Evolutionary conservation across 1,140 invertebrate species (phyloP), one percentile per base, ranked within the genome.

Genomic region (Potamilus streckersoni): DNA sequence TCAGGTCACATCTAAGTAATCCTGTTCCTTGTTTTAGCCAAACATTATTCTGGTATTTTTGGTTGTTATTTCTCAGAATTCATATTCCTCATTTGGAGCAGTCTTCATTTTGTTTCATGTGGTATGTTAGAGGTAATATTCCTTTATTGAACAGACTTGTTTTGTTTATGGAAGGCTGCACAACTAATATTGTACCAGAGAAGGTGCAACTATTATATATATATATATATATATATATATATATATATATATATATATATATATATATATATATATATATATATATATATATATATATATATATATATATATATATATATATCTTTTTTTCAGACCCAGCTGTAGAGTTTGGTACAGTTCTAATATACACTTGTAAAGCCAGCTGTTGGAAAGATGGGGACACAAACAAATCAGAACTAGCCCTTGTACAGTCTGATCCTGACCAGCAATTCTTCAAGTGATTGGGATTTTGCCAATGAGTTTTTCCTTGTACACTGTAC

Each of bases 331-430:
- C 75, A 83, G 85, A 56, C 62, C 77, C 80, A 58, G 76, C 73
- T 20, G 31, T 82, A 23, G 95, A 97, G 88, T 96, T 94, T 88
- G 94, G 95, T 14, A 95, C 94, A 55, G 93, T 95, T 14, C 88
- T 95, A 56, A 88, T 96, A 23, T 96, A 94, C 82, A 95, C 95
- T 3, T 97, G 95, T 86, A 87, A 92, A n/a, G 92, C 92, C 81
- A 96, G 94, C 87, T 97, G 95, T 87, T 97, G 95, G 95, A 92
- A 92, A 64, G 88, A 92, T 8, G 92, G 92, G 15, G 93, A 94
- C 81, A 91, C 89, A 49, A 91, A 92, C 77, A 92, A 93, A 74
- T 92, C 93, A 79, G 95, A 96, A 90, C 90, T 91, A 75, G 92
- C 95, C 60, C 87, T 96, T 78, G 93, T 96, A 81, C 95, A 96